Percentiles rank a stretch among this genome's conserved stretches.
Evolutionary conservation across 2,888 invertebrate species (phyloP).

Genomic region (Orthosia cruda): DNA sequence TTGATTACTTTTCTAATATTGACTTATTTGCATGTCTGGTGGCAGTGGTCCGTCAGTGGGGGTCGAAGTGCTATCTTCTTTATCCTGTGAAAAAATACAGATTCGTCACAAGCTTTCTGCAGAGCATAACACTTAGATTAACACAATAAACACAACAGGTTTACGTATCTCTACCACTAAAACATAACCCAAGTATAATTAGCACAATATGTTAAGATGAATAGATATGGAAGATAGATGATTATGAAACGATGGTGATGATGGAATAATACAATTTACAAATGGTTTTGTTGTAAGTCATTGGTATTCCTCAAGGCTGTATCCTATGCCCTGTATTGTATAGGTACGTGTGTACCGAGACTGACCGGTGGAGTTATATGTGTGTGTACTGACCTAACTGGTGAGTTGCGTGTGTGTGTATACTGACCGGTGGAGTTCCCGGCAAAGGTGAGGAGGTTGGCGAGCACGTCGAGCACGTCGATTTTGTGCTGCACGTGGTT

Average conservation of each 20-base stretch:
- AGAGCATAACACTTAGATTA: not conserved
- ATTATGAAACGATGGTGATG: not conserved
- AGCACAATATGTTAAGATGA: not conserved
- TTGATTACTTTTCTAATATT: not conserved
- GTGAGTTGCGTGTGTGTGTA: not conserved
- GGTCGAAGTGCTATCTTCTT: not conserved
- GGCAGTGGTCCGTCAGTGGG: not conserved
- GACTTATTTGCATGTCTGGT: not conserved
- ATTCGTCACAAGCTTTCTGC: not conserved
- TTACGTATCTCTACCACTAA: not conserved
- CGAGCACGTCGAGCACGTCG: constrained; percentile 52
- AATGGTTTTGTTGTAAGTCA: not conserved
- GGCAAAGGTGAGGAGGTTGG: constrained; percentile 42
- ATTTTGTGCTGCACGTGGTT: constrained; percentile 60
- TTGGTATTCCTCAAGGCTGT: not conserved
- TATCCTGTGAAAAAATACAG: not conserved
- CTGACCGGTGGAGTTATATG: not conserved
- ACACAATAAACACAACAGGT: not conserved
- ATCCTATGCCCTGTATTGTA: not conserved
- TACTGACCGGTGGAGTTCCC: constrained; percentile 36
- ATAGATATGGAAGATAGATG: too few relatives aligned
- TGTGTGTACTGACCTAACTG: not conserved
- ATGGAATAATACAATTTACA: not conserved
- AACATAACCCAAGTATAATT: not conserved
- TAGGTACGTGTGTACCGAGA: not conserved